Evolutionary conservation across 1,140 invertebrate species (phyloP).

Genomic region (Macrostomum lignano): DNA sequence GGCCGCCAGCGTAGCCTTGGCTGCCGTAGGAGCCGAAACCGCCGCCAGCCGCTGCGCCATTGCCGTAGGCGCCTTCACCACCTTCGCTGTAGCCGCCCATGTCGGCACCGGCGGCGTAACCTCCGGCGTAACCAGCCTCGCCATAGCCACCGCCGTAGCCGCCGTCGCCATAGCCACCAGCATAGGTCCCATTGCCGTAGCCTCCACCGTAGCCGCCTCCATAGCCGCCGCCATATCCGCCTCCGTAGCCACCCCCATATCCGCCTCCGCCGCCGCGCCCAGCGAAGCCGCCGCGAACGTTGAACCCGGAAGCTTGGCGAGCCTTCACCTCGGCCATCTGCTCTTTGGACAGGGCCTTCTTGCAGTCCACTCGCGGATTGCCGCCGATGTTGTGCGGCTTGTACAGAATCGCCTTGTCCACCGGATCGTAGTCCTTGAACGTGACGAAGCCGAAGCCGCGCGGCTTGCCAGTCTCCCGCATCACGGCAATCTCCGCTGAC

Average conservation of each 20-base stretch:
- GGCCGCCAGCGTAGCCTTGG: too few species aligned
- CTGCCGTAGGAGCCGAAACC: too few species aligned
- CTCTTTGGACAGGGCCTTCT: conserved; percentile 5
- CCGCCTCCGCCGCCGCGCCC: not conserved
- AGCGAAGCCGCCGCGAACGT: too few species aligned
- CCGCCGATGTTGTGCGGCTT: conserved; percentile 3
- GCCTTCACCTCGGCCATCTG: conserved; percentile 1
- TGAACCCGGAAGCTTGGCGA: too few species aligned
- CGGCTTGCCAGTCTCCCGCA: conserved; percentile 17
- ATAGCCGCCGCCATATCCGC: not conserved
- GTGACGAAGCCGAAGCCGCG: conserved; percentile 20
- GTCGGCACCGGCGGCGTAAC: not conserved
- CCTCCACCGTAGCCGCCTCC: not conserved
- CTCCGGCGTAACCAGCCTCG: not conserved
- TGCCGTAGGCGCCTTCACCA: too few species aligned
- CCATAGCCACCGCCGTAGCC: too few species aligned
- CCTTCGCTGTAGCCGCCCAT: too few species aligned
- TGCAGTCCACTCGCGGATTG: not conserved
- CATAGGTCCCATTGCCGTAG: not conserved
- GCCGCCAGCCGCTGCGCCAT: too few species aligned
- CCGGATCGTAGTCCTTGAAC: conserved; percentile 18
- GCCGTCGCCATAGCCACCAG: not conserved
- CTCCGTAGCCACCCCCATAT: not conserved
- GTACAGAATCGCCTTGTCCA: conserved; percentile 12
- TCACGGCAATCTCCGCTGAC: conserved; percentile 14